Conservation (phyloP, 2,888 invertebrate species). For the Sphaerophoria taeniata region DNA sequence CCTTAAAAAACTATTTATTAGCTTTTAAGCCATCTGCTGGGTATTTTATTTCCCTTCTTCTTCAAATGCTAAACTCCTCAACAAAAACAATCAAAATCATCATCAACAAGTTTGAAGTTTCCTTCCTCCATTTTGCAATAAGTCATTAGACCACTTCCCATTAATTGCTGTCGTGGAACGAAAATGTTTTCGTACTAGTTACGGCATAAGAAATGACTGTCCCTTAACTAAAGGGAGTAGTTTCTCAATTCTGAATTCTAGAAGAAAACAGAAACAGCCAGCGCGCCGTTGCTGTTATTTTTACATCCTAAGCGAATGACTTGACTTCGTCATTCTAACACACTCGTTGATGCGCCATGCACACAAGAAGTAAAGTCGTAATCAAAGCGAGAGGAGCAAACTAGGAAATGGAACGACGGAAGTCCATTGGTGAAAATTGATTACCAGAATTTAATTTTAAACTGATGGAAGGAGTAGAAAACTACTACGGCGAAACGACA, state of each 20-base stretch:
- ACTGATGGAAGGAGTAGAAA: constrained; percentile 21
- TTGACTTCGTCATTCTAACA: not conserved
- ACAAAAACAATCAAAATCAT: not conserved
- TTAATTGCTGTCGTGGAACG: constrained; percentile 37
- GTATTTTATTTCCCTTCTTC: not conserved
- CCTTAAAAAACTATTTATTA: constrained; percentile 12
- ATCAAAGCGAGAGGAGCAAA: constrained; percentile 12
- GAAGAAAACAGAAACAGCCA: not conserved
- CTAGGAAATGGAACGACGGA: constrained; percentile 58
- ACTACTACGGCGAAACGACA: not conserved
- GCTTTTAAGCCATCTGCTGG: constrained; percentile 7
- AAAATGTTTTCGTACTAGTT: constrained; percentile 1
- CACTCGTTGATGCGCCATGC: constrained; percentile 8
- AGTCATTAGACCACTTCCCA: constrained; percentile 43
- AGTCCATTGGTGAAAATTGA: constrained; percentile 61
- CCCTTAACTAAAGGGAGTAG: not conserved
- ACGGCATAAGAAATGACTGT: not conserved
- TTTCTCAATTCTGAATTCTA: not conserved
- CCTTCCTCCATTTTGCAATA: not conserved
- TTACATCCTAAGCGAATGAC: not conserved
- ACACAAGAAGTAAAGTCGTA: not conserved
- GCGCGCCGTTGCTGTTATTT: not conserved
- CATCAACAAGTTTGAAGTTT: constrained; percentile 26
- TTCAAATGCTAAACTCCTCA: not conserved
- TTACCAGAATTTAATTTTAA: constrained; percentile 36